phyloP scores from a whole-genome alignment of 37 sponge, comb jelly and placozoan genomes.

The Beroe forskalii region DNA sequence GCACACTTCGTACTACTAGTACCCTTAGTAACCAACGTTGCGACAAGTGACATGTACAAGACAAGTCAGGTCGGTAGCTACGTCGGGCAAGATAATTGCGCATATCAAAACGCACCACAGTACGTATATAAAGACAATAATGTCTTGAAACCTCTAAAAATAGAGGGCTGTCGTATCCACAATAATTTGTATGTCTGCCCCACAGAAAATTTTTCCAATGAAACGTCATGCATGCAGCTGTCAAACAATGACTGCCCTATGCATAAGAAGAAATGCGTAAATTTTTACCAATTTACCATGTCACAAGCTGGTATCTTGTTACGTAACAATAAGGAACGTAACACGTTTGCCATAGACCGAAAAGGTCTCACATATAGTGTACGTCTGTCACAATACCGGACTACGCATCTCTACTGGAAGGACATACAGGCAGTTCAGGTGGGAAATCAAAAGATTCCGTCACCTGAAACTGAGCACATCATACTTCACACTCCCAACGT shows the following conservation, averaged over 20 bases:
- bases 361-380: neutral
- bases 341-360: neutral
- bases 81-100: neutral
- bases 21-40: neutral
- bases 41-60: neutral
- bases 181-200: conserved; percentile 11
- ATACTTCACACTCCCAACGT: neutral
- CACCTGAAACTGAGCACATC: neutral
- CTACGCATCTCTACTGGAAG: neutral
- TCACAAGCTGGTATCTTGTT: neutral
- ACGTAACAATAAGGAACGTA: neutral
- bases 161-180: neutral
- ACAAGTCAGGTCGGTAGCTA: neutral
- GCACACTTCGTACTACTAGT: neutral
- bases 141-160: neutral
- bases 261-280: neutral
- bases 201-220: neutral
- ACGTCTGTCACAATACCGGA: neutral
- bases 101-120: neutral
- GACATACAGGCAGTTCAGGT: neutral
- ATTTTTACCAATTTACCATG: neutral
- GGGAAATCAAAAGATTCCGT: neutral
- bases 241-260: neutral
- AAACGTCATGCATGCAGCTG: neutral
- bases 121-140: neutral